Evolutionary conservation across 2,888 invertebrate genomes (phyloP), one percentile per base, ranked within the genome.

Genomic region (Colletes collaris): DNA sequence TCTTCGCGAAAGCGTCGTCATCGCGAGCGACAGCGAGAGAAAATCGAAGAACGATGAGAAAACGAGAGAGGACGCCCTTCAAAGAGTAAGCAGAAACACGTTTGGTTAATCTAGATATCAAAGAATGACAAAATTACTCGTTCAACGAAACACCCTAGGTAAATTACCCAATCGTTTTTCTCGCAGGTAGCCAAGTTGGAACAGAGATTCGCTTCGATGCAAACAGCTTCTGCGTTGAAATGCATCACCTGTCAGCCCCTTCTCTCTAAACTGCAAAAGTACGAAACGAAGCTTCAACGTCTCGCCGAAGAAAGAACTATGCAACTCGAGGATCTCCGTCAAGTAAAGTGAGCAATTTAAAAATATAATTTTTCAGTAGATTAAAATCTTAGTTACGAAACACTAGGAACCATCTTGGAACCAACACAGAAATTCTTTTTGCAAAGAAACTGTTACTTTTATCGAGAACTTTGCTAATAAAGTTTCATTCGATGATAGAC

Each of bases 1-100:
- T 27, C 93, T 98, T 78, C 95, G 97, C 78, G 97, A 97, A 92
- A 97, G 97, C 81, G 96, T 96, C 72, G 92, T 95, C 90, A 95
- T 96, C 88, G 95, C 96, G n/a, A 94, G 95, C 3, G 96, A 96
- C 84, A 94, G 96, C 81, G 96, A 96, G 92, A 82, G 76, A 10
- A 89, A 86, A 62, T 75, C 89, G 13, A 86, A 83, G 19, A 68
- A 60, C 81, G 95, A 96, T 90, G 96, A 96, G 91, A 93, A 94
- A 87, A 94, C 94, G 88, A 94, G 95, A 87, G 95, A 95, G 86
- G 94, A 95, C 90, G 95, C 96, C 80, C 93, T 96, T 87, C 95
- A 95, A 88, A 96, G 95, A 95, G 96, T 96, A 93, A 93, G 89
- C 59, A 55, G n/a, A 7, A 71, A 3, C 53, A 16, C 52, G 11